Evolutionary conservation across 2,113 vertebrate genomes (phyloP).

Genomic region (Albula goreensis): DNA sequence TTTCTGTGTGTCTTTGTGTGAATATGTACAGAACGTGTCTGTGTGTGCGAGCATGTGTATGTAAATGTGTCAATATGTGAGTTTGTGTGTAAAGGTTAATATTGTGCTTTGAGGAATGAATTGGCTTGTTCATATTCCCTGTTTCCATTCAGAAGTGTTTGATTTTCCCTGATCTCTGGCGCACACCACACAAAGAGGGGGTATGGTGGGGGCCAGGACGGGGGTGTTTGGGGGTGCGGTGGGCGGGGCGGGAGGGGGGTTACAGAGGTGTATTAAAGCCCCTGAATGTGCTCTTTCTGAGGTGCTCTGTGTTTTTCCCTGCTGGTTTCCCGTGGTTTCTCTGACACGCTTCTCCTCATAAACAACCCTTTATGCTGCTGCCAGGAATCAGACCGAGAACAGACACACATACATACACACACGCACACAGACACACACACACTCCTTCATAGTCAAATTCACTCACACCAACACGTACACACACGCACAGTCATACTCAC

Average conservation of each 20-base stretch:
- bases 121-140: slow-evolving; percentile 26
- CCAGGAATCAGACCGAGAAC: neutral
- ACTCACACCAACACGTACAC: neutral
- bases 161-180: slow-evolving; percentile 32
- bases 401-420: slow-evolving; percentile 4
- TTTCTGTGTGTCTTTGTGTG: neutral
- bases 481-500: slow-evolving; percentile 16
- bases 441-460: neutral
- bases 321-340: slow-evolving; percentile 59
- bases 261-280: slow-evolving; percentile 40
- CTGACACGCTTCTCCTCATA: slow-evolving; percentile 43
- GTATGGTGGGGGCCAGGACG: slow-evolving; percentile 59
- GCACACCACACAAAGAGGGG: slow-evolving; percentile 41
- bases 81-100: slow-evolving; percentile 22
- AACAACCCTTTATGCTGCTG: slow-evolving; percentile 41
- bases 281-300: slow-evolving; percentile 61
- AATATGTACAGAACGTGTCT: neutral
- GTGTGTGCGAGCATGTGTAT: slow-evolving; percentile 8
- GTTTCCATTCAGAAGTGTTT: slow-evolving; percentile 35
- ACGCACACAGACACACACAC: neutral
- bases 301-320: slow-evolving; percentile 62
- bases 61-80: slow-evolving; percentile 1
- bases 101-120: slow-evolving; percentile 35
- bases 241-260: neutral
- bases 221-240: slow-evolving; percentile 30